Percentiles rank a stretch among this genome's conserved stretches.
These are phyloP conservation scores for Caenorhabditis virilis DNA, from an alignment of 2,888 invertebrate species.

Conservation along the genomic window DNA sequence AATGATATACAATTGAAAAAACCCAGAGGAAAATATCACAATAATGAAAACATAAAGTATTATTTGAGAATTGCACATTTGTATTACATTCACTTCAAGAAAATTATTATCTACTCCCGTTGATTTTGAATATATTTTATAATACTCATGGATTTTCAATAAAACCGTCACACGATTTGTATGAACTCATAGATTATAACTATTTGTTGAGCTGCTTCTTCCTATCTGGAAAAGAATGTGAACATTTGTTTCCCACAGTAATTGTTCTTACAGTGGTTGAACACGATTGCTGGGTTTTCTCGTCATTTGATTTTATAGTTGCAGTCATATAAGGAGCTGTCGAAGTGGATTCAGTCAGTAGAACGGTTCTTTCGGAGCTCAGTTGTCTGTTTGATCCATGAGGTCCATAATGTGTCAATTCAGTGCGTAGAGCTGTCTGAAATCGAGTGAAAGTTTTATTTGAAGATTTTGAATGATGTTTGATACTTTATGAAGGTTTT, in stretches of 20 bases:
- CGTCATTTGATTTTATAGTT: no score
- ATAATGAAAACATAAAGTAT: neutral
- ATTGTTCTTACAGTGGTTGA: no score
- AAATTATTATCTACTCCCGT: slow-evolving; percentile 6
- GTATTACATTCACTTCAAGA: no score
- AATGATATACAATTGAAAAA: neutral
- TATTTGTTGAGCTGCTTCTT: slow-evolving; percentile 30
- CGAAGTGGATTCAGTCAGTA: slow-evolving; percentile 7
- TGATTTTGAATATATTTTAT: neutral
- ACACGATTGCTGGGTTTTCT: no score
- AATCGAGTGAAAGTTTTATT: neutral
- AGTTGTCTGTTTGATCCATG: neutral
- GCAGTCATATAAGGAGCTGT: no score
- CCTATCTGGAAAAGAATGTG: slow-evolving; percentile 31
- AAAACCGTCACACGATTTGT: slow-evolving; percentile 26
- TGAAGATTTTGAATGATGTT: no score
- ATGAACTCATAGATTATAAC: slow-evolving; percentile 32
- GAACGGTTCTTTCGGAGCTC: slow-evolving; percentile 6
- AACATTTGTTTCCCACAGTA: no score
- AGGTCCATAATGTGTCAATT: slow-evolving; percentile 25
- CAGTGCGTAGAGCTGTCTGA: slow-evolving; percentile 13
- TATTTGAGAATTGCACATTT: no score
- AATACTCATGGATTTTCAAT: no score
- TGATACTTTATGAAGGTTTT: slow-evolving; percentile 23
- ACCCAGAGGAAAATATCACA: slow-evolving; percentile 2